Percentiles rank a stretch among this genome's conserved stretches.
Conservation (phyloP, 2,888 invertebrate genomes). For the Craniophora ligustri region DNA sequence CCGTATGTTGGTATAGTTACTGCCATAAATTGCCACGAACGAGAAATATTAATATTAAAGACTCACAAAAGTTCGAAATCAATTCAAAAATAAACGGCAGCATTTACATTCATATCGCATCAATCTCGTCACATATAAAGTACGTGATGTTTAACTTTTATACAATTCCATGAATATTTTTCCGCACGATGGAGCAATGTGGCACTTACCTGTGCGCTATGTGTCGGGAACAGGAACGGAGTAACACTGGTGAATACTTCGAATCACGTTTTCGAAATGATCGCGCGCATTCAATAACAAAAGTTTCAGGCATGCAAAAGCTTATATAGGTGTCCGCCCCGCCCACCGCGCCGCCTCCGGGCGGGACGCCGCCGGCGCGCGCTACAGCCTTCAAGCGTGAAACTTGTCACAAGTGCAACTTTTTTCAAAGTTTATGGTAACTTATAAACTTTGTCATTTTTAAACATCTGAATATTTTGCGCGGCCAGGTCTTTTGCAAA, state of each 20-base stretch:
- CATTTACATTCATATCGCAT: conserved; percentile 25
- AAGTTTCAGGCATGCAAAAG: conserved; percentile 75
- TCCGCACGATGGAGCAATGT: conserved; percentile 37
- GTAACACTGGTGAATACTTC: conserved; percentile 57
- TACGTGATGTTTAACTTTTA: conserved; percentile 29
- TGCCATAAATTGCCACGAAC: neutral
- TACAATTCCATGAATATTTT: conserved; percentile 44
- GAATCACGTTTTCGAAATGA: conserved; percentile 73
- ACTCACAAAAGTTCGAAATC: conserved; percentile 16
- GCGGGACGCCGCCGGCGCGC: conserved; percentile 69
- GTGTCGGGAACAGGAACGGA: conserved; percentile 51
- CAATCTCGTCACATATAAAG: conserved; percentile 21
- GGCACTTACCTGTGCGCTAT: conserved; percentile 62
- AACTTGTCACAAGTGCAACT: conserved; percentile 55
- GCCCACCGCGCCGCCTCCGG: conserved; percentile 80
- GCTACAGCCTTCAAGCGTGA: conserved; percentile 61
- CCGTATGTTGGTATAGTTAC: conserved; percentile 1
- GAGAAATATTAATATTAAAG: conserved; percentile 1
- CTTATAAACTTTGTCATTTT: conserved; percentile 42
- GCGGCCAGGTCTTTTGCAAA: conserved; percentile 13
- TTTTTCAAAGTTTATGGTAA: conserved; percentile 46
- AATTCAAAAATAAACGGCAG: conserved; percentile 25
- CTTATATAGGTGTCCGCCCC: conserved; percentile 84
- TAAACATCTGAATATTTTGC: conserved; percentile 8
- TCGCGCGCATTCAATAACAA: conserved; percentile 84